Evolutionary conservation across 2,113 vertebrate genomes (phyloP).

Genomic region (Pica pica): DNA sequence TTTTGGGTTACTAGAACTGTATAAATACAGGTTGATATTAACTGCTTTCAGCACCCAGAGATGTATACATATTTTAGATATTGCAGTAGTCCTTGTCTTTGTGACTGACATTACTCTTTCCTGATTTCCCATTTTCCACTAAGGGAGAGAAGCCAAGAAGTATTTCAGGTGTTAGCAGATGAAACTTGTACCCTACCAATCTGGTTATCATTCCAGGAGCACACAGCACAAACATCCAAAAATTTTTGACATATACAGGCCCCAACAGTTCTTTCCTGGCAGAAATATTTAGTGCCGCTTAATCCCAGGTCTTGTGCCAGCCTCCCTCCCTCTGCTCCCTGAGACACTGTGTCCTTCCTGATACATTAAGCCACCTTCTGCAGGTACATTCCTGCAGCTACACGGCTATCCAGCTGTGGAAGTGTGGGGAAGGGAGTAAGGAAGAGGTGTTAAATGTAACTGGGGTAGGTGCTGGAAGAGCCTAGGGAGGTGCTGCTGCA

Average conservation of each 20-base stretch:
- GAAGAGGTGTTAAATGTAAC: not conserved
- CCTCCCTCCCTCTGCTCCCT: not conserved
- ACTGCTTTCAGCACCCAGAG: not conserved
- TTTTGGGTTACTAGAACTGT: not conserved
- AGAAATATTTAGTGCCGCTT: not conserved
- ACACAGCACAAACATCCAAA: not conserved
- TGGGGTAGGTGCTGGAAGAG: not conserved
- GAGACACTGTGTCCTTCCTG: not conserved
- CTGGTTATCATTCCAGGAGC: not conserved
- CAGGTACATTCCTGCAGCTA: fast-evolving
- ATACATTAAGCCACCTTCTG: not conserved
- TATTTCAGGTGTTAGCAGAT: not conserved
- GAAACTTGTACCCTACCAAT: not conserved
- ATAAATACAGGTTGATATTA: not conserved
- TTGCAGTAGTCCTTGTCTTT: not conserved
- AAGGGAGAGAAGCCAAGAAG: not conserved
- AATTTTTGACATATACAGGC: not conserved
- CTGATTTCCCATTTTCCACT: not conserved
- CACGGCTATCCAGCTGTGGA: fast-evolving
- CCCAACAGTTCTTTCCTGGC: not conserved
- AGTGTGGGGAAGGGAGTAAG: not conserved
- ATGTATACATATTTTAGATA: not conserved
- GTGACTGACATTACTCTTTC: not conserved
- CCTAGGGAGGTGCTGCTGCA: not conserved
- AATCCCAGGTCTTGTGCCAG: not conserved